Conservation (phyloP, 2,888 invertebrate species). For the Acanthopleura granulata region DNA sequence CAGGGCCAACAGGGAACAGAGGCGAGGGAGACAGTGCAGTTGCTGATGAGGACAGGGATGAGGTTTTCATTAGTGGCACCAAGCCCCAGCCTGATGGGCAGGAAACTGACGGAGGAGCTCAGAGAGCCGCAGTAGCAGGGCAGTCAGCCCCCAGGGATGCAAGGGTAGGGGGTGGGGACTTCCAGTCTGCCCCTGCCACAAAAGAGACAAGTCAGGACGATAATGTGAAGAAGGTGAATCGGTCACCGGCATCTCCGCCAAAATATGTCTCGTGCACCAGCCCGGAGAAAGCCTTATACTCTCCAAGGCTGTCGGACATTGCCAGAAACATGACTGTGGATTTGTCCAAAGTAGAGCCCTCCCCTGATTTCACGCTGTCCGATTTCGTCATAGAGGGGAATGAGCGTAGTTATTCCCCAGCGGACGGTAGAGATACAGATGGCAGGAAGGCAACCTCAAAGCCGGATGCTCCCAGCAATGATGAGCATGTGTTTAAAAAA, state of each 20-base stretch:
- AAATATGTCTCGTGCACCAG: background rate
- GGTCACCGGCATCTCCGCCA: background rate
- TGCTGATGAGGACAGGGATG: too few relatives aligned
- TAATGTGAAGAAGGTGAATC: background rate
- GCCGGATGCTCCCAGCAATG: background rate
- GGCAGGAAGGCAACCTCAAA: background rate
- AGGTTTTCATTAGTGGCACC: background rate
- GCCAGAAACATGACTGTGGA: background rate
- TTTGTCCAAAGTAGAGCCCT: background rate
- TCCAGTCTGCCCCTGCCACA: background rate
- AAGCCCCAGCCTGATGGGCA: constrained; percentile 1
- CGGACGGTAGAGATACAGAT: background rate
- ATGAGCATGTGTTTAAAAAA: constrained; percentile 2
- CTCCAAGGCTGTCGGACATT: background rate
- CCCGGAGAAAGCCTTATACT: background rate
- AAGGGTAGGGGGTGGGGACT: background rate
- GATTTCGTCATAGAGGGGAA: background rate
- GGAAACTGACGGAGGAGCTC: background rate
- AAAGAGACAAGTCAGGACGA: background rate
- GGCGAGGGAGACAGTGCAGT: too few relatives aligned
- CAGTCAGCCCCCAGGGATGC: background rate
- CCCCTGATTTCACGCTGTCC: background rate
- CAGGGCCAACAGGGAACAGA: too few relatives aligned
- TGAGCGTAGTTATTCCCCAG: background rate
- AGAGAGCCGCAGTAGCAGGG: background rate